Evolutionary conservation across 2,888 invertebrate genomes (phyloP), one percentile per base, ranked within the genome.

Genomic region (Oscheius sp.): DNA sequence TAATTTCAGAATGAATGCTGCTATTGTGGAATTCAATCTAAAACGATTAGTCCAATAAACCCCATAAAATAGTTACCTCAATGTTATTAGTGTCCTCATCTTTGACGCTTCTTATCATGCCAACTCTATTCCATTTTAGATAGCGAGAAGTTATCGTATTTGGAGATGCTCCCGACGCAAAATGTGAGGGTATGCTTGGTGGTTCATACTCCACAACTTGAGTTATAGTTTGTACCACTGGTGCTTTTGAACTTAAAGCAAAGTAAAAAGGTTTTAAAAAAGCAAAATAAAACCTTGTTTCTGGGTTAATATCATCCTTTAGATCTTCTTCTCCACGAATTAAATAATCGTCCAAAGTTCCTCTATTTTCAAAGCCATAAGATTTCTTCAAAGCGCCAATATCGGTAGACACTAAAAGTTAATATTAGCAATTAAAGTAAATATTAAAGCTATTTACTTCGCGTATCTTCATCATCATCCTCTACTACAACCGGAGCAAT

Each of bases 141-240:
- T 57, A 69, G 5, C 46, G n/a, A 2, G 42, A 52, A 23, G 8
- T n/a, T 10, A 27, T 6, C 8, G 12, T 45, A 25, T 88, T 87
- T 1, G 96, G 96, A 0, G 95, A 93, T 2, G 95, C 91, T 0
- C 93, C 91, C 0, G 96, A 93, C 88, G 96, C 95, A 87, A 97
- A 96, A 0, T 93, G 90, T n/a, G 90, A 87, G 87, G 96, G 96
- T 27, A 75, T 63, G 15, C 73, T 29, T 5, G 72, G 72, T 12
- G 76, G 76, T 2, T 61, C 52, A 55, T 69, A 69, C 15, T 69
- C 69, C 10, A 64, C 53, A 34, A 64, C 39, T 33, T 64, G 25
- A 1, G 69, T 63, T 2, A 63, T 33, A 8, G 34, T 58, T 27
- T 61, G 61, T 25, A 61, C 31, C 8, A 50, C 27, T 12, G 61